Base-by-base conservation (phyloP, 2,797 vertebrate species). In the Rhabdomys pumilio region DNA sequence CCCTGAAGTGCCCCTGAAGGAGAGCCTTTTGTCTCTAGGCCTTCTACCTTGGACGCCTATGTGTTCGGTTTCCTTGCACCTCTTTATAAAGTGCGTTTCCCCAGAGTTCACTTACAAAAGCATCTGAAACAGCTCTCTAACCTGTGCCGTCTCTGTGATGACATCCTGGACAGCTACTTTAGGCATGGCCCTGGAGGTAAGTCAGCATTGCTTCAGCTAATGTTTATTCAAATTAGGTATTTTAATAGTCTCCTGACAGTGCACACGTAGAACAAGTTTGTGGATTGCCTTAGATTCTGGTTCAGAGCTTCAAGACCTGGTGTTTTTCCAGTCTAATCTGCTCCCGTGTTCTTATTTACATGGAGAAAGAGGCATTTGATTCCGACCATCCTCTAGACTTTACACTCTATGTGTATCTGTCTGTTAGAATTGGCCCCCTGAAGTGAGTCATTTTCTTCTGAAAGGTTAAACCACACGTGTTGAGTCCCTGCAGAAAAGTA, bases 51-150 rank as follows among this genome's bases (percentile, higher is more conserved):
- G 98, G 99, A 99, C 98, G 99, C 99, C 97, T 99, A 99, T 93
- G 99, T 99, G 67, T 99, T 99, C 98, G 99, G 99, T 79, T 99
- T 99, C 94, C 97, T 99, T 95, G 99, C 99, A 75, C 99, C 99
- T 0, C 98, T 99, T 81, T 99, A 99, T 98, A 99, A 99, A 99
- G 99, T 99, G 85, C 97, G 96, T 91, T 99, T 99, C 34, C 99
- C 99, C 53, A 99, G 99, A 98, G 99, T 99, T 76, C 99, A 99
- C 41, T 98, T 99, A 97, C 99, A 99, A 98, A 99, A 99, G 93
- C 99, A 99, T 97, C 98, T 99, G 98, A 99, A 99, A 95, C 99
- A 99, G 98, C 99, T 99, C 96, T 98, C 98, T n/a, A 99, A 99
- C 98, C 98, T 99, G 91, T 99, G 99, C 90, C 98, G 98, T 92